Evolutionary conservation across 1,140 invertebrate species (phyloP), one percentile per base, ranked within the genome.

Genomic region (Bactericera cockerelli): DNA sequence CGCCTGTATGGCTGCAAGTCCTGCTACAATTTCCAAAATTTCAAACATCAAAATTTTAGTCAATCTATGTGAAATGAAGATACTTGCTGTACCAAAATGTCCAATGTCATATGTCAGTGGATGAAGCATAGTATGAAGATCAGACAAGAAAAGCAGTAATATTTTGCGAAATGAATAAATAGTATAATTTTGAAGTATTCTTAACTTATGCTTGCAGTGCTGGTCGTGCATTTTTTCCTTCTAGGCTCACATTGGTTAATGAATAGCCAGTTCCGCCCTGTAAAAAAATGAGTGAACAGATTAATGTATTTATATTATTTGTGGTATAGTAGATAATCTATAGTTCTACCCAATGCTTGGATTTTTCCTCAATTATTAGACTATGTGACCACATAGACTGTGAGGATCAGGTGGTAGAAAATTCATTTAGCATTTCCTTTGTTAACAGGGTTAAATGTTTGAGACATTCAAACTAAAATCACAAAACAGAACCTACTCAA

Each of bases 241-340:
- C 77, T 26, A 97, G 74, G 63, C 83, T 81, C 31, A 81, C 74
- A 71, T 96, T 96, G 21, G 88, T 91, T 24, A 81, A 81, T 24
- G 92, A 76, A 76, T 93, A 98, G 21, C 93, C 93, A 60, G 92
- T 95, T n/a, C 92, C 93, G 63, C 93, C 93, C 86, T 90, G 62
- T 16, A 75, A 75, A 68, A 64, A 58, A 19, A 49, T 10, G 4
- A 49, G 19, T 19, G 19, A 4, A 22, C n/a, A 4, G 42, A 8
- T 19, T 22, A 49, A 36, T 16, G 16, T 36, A n/a, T 36, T 36
- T 11, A 36, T 36, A 36, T 16, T 11, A 36, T 11, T 36, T 11
- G 33, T 36, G 16, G 33, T 36, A 11, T 16, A 10, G 33, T 36
- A 36, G 16, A 36, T n/a, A n/a, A n/a, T n/a, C n/a, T n/a, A n/a